Conservation (phyloP, 1,140 invertebrate species). For the Fopius arisanus region DNA sequence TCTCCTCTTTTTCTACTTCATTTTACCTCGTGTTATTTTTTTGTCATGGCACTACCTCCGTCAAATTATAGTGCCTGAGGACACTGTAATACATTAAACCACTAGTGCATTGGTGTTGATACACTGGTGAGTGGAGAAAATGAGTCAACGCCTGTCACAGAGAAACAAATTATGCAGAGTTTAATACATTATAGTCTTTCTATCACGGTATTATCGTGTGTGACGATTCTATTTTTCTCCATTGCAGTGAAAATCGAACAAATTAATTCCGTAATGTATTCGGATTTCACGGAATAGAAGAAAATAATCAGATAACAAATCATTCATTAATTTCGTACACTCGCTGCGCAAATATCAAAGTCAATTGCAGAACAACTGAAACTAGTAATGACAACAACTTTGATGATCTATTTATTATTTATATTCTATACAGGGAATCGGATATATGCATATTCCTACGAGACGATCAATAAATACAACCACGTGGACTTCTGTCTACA, state of each 20-base stretch:
- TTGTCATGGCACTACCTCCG: slow-evolving; percentile 17
- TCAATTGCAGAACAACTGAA: no score
- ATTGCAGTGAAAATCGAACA: background rate
- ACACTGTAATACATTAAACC: slow-evolving; percentile 1
- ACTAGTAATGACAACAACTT: background rate
- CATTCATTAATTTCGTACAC: background rate
- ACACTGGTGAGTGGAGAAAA: background rate
- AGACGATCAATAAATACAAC: slow-evolving; percentile 28
- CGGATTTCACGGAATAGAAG: no score
- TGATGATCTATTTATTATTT: background rate
- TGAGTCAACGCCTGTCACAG: slow-evolving; percentile 3
- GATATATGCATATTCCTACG: slow-evolving; percentile 9
- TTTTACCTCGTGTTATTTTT: background rate
- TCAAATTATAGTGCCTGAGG: slow-evolving; percentile 6
- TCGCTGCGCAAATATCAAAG: background rate
- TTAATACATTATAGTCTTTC: background rate
- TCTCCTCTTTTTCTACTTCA: slow-evolving; percentile 19
- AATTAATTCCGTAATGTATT: background rate
- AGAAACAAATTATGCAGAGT: background rate
- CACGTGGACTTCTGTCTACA: slow-evolving; percentile 25
- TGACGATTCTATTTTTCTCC: background rate
- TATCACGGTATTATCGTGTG: background rate
- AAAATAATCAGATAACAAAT: no score
- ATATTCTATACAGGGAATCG: background rate
- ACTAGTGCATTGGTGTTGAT: slow-evolving; percentile 1